Conservation (phyloP, 2,113 vertebrate genomes). For the Opisthocomus hoazin region DNA sequence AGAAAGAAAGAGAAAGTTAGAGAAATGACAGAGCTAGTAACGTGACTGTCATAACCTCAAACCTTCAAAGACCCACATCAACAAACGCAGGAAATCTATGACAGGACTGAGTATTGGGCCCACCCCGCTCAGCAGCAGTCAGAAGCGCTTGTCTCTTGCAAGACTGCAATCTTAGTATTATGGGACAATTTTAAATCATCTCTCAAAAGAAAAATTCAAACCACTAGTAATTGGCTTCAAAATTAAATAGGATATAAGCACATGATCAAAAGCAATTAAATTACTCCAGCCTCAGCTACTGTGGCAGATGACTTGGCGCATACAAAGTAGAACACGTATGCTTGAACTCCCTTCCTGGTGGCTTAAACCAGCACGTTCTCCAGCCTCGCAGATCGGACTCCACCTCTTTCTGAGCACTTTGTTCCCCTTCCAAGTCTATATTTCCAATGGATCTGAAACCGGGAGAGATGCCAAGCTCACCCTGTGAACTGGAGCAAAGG, state of each 20-base stretch:
- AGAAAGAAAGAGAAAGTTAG: neutral
- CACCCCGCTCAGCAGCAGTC: neutral
- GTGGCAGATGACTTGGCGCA: neutral
- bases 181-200: neutral
- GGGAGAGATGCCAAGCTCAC: constrained; percentile 26
- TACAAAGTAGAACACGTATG: neutral
- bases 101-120: neutral
- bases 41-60: neutral
- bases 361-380: neutral
- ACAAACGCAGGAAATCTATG: neutral
- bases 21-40: neutral
- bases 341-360: neutral
- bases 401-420: constrained; percentile 34
- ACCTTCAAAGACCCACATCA: constrained; percentile 1
- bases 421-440: constrained; percentile 56
- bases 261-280: constrained; percentile 45
- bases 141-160: neutral
- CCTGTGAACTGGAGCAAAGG: neutral
- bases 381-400: neutral
- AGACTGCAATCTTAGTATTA: neutral
- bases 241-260: constrained; percentile 30
- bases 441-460: constrained; percentile 54
- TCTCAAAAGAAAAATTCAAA: neutral
- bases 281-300: neutral
- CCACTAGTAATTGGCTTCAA: neutral